Base-by-base conservation (phyloP, 2,113 vertebrate species). In the Tachycineta bicolor region DNA sequence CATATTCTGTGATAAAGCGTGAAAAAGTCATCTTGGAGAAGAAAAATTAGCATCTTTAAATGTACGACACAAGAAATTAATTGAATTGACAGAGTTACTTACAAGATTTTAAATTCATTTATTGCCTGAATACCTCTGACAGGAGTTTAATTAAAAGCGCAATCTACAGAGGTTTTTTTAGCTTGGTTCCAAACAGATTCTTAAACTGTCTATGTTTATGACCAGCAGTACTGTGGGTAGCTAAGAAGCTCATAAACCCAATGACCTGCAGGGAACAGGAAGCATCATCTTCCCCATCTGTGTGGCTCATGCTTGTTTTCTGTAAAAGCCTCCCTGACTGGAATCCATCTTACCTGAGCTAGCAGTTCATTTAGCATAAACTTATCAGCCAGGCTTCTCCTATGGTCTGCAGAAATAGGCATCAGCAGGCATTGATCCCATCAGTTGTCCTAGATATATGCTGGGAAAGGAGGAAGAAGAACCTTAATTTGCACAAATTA, bases 101-200 rank as follows among this genome's bases (percentile, higher is more conserved):
- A 41, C 68, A 79, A 87, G 64, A 76, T 62, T 82, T 37, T 44
- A 79, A 82, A 91, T 49, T 87, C 6, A 94, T 95, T 87, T 94
- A 92, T 78, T 94, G 91, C 91, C 34, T 93, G 94, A 95, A 71
- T 87, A 82, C 74, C 31, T 89, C 41, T 91, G 37, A 68, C 13
- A 79, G 47, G 53, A 94, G 14, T 65, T 94, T 91, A 94, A 94
- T 93, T 87, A 93, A 89, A 91, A 91, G 53, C n/a, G 64, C 31
- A 79, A 41, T 26, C 58, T 47, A 75, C 31, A 59, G n/a, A 20
- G 10, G 37, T 1, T 11, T 78, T 81, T 81, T 59, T 34, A 85
- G n/a, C 43, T 78, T 83, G 34, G 22, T 74, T 92, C 78, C 69
- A 65, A 90, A 80, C 41, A 87, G 76, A 43, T 89, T 94, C 77